Evolutionary conservation across 2,797 vertebrate genomes (phyloP).

Genomic region (Enteromius paludinosus): DNA sequence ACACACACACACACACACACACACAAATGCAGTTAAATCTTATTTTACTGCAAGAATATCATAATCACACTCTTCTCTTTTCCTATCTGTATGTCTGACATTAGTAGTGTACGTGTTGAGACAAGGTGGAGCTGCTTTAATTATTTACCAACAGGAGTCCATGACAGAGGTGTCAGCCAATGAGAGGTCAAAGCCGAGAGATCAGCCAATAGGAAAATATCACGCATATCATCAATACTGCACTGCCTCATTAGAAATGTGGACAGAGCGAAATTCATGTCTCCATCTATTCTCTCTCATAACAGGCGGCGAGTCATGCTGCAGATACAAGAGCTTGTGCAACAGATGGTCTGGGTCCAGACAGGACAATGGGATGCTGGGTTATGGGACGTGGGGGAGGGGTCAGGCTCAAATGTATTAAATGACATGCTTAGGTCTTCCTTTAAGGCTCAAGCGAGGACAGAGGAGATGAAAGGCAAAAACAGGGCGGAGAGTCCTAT

Average conservation of each 20-base stretch:
- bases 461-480: conserved; percentile 1
- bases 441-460: conserved; percentile 44
- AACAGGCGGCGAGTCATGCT: conserved; percentile 11
- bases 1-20: not conserved
- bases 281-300: conserved; percentile 3
- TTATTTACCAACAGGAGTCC: conserved; percentile 67
- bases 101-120: conserved; percentile 18
- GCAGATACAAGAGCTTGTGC: conserved; percentile 32
- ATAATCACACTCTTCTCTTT: not conserved
- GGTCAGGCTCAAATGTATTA: conserved; percentile 63
- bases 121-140: conserved; percentile 61
- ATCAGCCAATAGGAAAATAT: conserved; percentile 27
- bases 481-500: not conserved
- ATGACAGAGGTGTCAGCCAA: conserved; percentile 52
- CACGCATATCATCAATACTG: conserved; percentile 47
- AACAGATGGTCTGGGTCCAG: conserved; percentile 62
- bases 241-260: conserved; percentile 51
- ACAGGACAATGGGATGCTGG: conserved; percentile 46
- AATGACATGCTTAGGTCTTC: conserved; percentile 61
- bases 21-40: not conserved
- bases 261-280: conserved; percentile 11
- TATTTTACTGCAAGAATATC: not conserved
- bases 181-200: conserved; percentile 38
- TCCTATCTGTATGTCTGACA: conserved; percentile 5
- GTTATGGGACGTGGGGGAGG: not conserved